phyloP scores from a whole-genome alignment of 2,113 vertebrate species.

The Osmerus eperlanus region DNA sequence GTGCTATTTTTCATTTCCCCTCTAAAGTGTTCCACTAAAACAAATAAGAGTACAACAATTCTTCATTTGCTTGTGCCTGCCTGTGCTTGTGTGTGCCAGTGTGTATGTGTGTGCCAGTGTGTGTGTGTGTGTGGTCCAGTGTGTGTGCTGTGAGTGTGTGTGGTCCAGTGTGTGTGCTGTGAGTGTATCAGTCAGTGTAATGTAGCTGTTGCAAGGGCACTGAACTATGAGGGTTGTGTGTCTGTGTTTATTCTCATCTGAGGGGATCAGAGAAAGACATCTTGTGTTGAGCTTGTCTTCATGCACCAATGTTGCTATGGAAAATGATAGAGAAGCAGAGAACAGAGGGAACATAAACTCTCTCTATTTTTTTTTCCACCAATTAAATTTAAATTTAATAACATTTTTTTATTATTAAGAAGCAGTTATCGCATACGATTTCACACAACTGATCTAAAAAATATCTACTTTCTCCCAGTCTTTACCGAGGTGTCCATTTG shows the following conservation, averaged over 20 bases:
- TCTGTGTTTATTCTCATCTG: background rate
- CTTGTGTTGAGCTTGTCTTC: constrained; percentile 8
- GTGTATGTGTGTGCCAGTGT: background rate
- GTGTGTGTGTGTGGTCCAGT: background rate
- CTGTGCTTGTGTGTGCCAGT: background rate
- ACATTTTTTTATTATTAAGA: no score
- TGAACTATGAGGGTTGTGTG: constrained; percentile 12
- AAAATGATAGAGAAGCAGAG: background rate
- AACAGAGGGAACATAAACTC: background rate
- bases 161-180: background rate
- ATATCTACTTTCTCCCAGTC: no score
- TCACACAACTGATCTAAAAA: no score
- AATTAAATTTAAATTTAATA: no score
- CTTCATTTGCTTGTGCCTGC: background rate
- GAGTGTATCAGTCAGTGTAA: background rate
- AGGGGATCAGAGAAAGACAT: background rate
- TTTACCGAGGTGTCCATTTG: no score
- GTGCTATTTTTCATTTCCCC: background rate
- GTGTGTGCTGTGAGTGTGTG: background rate
- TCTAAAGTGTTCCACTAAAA: background rate
- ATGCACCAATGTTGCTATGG: background rate
- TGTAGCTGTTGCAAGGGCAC: constrained; percentile 4
- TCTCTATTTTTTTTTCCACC: background rate
- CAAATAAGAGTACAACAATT: background rate
- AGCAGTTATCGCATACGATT: no score